Percentiles rank a stretch among this genome's conserved stretches.
Conservation (phyloP, 2,797 vertebrate genomes). For the Delichon dasypus region DNA sequence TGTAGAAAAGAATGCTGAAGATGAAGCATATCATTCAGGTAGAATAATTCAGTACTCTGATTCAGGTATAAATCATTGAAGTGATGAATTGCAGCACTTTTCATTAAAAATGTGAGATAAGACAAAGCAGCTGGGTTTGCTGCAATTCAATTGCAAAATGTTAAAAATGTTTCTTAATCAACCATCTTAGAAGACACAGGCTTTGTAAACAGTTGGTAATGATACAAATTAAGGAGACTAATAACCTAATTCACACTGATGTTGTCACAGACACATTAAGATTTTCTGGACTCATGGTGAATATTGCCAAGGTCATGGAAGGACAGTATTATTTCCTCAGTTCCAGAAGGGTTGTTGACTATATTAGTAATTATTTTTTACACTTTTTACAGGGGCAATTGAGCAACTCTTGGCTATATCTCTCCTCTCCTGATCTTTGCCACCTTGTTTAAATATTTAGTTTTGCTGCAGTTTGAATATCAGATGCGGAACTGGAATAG, state of each 20-base stretch:
- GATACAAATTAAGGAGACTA: constrained; percentile 1
- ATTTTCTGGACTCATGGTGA: background rate
- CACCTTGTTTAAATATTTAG: background rate
- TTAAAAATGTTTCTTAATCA: constrained; percentile 30
- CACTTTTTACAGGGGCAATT: background rate
- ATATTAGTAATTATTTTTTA: background rate
- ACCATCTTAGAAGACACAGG: background rate
- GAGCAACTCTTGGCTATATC: background rate
- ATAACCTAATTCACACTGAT: background rate
- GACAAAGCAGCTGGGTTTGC: background rate
- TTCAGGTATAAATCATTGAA: background rate
- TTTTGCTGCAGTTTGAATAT: background rate
- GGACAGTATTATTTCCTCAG: background rate
- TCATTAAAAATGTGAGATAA: background rate
- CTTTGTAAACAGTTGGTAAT: constrained; percentile 9
- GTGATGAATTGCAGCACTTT: background rate
- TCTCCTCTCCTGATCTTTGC: background rate
- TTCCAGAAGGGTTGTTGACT: background rate
- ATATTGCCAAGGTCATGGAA: background rate
- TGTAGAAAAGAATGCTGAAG: background rate
- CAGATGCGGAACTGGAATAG: background rate
- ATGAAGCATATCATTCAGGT: background rate
- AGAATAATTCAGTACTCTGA: background rate
- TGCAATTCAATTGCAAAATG: background rate
- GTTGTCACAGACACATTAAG: background rate